Percentiles rank a stretch among this genome's conserved stretches.
These are phyloP conservation scores for Pantherophis alleghaniensis DNA, from an alignment of 2,797 vertebrate genomes.

Conservation along the genomic window DNA sequence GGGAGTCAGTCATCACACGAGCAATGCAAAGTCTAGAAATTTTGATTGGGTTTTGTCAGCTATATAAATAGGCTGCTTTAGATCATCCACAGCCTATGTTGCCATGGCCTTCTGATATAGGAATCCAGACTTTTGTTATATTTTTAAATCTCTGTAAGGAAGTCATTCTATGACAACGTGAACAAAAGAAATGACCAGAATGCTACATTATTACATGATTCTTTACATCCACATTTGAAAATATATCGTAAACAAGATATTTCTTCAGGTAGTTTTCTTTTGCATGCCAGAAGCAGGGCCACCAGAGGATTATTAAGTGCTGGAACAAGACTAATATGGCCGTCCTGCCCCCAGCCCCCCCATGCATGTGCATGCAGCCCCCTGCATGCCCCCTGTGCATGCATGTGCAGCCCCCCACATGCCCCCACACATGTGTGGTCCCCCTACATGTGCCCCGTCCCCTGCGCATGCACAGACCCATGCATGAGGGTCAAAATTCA, in stretches of 20 bases:
- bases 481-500: too few species aligned
- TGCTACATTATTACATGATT: background rate
- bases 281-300: background rate
- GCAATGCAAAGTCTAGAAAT: background rate
- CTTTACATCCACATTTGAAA: background rate
- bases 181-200: background rate
- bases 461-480: too few species aligned
- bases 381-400: too few species aligned
- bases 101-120: background rate
- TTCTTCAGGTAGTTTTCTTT: background rate
- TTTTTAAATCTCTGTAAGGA: constrained; percentile 4
- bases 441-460: too few species aligned
- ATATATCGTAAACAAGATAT: background rate
- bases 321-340: too few species aligned
- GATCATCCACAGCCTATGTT: background rate
- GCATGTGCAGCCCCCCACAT: too few species aligned
- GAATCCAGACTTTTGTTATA: background rate
- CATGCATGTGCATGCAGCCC: too few species aligned
- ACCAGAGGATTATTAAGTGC: too few species aligned
- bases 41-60: background rate
- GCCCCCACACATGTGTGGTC: too few species aligned
- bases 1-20: background rate
- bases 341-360: too few species aligned
- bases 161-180: constrained; percentile 2
- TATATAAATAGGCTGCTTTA: background rate